Conservation (phyloP, 1,140 invertebrate species). For the Mylabris phalerata region DNA sequence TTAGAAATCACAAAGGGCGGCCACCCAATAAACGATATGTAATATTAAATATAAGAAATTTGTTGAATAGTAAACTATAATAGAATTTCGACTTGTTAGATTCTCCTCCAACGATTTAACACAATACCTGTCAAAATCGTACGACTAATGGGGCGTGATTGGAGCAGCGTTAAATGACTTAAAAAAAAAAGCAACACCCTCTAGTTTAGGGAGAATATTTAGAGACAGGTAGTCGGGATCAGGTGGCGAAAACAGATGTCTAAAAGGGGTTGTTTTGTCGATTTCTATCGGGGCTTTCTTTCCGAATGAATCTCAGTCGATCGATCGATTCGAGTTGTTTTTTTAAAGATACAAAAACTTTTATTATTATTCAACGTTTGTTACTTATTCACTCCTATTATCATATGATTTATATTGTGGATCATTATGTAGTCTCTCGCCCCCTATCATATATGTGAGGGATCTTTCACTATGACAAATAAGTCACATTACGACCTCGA, state of each 20-base stretch:
- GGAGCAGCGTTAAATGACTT: slow-evolving; percentile 17
- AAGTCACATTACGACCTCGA: slow-evolving; percentile 8
- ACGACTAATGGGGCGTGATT: slow-evolving; percentile 22
- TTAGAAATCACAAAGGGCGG: no score
- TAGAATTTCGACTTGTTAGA: no score
- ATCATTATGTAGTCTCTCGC: no score
- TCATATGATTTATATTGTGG: no score
- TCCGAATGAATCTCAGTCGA: neutral
- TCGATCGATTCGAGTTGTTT: neutral
- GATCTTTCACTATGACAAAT: slow-evolving; percentile 8
- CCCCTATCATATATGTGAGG: slow-evolving; percentile 1
- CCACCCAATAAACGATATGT: no score
- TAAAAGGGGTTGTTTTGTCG: slow-evolving; percentile 1
- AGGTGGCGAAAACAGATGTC: slow-evolving; percentile 10
- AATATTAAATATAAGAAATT: no score
- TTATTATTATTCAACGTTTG: neutral
- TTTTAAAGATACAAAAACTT: neutral
- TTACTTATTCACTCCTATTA: no score
- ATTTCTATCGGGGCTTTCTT: neutral
- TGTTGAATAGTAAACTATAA: no score
- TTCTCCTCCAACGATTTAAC: slow-evolving; percentile 17
- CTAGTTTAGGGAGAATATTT: neutral
- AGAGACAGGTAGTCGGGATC: slow-evolving; percentile 16
- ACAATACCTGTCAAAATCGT: slow-evolving; percentile 23
- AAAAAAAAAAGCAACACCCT: slow-evolving; percentile 2